Base-by-base conservation (phyloP, 2,888 invertebrate genomes). In the Drosophila mimica region DNA sequence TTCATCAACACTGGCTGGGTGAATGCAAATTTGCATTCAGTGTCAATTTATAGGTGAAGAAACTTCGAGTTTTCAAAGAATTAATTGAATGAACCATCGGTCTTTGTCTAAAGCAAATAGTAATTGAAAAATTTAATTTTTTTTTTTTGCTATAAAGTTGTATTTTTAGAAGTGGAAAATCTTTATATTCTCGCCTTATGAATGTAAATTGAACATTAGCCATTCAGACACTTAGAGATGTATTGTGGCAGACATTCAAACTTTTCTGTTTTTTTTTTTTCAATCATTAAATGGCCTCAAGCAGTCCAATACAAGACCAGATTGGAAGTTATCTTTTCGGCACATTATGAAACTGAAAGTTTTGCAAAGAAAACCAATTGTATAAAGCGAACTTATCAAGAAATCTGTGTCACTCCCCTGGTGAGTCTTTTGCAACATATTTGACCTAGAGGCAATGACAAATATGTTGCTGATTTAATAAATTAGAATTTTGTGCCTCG, bases 381-480 rank as follows among this genome's bases (percentile, higher is more conserved):
- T 49, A 34, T 49, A 28, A 56, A 64, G 28, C 56, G n/a, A n/a
- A 60, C 56, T 69, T 57, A 36, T 49, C 61, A 54, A n/a, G 49
- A 54, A 70, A 46, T 20, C 20, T 46, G 28, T 48, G 33, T 48
- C 48, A 33, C 53, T 38, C 11, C 13, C 8, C 54, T 13, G 33
- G 9, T 13, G 56, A 30, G 5, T 52, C 30, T 67, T 8, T 20
- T 53, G 72, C 80, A 74, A 81, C 79, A 84, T 68, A 59, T 88
- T 82, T 81, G 88, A 79, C 85, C 88, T 85, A 81, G 75, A 82
- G 63, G 66, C 88, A 88, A 85, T 88, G 85, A 79, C 85, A 85
- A 84, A 88, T 61, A 74, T 82, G 74, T 84, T 78, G 80, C 68
- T 56, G 36, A 58, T 64, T 59, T 31, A 58, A 64, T 46, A 70